phyloP scores from a whole-genome alignment of 2,797 vertebrate genomes.

The Dendrocincla fuliginosa region DNA sequence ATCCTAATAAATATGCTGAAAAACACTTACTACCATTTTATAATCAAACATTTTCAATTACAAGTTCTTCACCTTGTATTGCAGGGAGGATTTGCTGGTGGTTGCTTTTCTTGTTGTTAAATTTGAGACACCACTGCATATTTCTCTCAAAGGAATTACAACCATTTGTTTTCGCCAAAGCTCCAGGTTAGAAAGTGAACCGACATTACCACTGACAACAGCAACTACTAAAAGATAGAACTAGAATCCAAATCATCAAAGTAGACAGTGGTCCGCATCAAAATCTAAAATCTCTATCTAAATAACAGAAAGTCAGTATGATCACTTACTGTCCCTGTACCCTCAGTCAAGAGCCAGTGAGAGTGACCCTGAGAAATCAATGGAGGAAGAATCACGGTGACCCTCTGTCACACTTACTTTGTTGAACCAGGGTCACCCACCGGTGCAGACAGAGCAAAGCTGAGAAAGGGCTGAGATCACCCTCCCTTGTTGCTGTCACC shows the following conservation, averaged over 20 bases:
- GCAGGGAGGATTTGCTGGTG: background rate
- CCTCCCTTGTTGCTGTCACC: background rate
- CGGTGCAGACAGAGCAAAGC: accelerated
- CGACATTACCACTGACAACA: background rate
- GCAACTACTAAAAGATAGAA: background rate
- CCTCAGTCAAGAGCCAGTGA: background rate
- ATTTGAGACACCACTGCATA: background rate
- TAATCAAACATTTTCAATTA: background rate
- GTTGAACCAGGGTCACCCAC: background rate
- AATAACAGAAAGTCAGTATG: background rate
- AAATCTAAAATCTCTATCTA: background rate
- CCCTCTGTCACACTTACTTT: background rate
- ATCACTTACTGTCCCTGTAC: background rate
- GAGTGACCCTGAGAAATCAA: slow-evolving; percentile 38
- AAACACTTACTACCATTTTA: background rate
- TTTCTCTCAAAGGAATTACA: background rate
- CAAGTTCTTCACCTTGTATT: background rate
- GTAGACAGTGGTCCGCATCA: background rate
- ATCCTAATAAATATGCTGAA: background rate
- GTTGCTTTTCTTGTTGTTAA: background rate
- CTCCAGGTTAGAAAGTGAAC: background rate
- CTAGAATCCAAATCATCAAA: background rate
- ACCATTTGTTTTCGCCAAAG: background rate
- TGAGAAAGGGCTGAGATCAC: background rate
- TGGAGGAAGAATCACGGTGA: background rate